These are phyloP conservation scores for Atractosteus spatula DNA, from an alignment of 2,113 vertebrate genomes.

Conservation along the genomic window DNA sequence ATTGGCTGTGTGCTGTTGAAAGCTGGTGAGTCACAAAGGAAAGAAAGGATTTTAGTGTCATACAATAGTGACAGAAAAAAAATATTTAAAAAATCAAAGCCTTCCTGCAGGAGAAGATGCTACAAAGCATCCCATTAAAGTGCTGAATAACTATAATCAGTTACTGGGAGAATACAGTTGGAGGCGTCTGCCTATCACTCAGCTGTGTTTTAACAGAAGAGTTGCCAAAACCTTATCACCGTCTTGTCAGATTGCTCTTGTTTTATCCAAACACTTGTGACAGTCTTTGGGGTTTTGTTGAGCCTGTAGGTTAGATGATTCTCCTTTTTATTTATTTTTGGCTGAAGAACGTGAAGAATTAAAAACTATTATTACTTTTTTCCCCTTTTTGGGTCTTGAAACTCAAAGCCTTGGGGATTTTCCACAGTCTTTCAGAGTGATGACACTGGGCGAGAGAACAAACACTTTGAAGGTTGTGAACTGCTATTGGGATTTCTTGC, in stretches of 20 bases:
- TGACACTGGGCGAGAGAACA: conserved; percentile 3
- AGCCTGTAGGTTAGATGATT: conserved; percentile 8
- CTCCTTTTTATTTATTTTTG: background rate
- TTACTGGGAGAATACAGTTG: background rate
- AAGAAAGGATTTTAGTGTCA: background rate
- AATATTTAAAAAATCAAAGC: background rate
- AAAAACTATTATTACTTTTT: conserved; percentile 1
- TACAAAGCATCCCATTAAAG: background rate
- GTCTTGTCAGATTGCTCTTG: background rate
- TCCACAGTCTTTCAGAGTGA: background rate
- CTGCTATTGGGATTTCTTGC: background rate
- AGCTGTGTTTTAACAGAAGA: conserved; percentile 1
- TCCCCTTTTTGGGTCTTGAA: background rate
- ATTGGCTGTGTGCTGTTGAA: background rate
- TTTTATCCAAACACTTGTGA: conserved; percentile 12
- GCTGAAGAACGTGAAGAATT: background rate
- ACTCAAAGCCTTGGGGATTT: conserved; percentile 1
- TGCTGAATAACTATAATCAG: background rate
- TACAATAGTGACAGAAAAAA: background rate
- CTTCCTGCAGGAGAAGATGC: conserved; percentile 3
- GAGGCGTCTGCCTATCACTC: background rate
- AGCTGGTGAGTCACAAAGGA: background rate
- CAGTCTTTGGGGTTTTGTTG: conserved; percentile 3
- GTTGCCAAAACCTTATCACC: background rate
- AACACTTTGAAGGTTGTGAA: background rate